Evolutionary conservation across 64 coral and sea anemone genomes (phyloP), one percentile per base, ranked within the genome.

Genomic region (Stichodactyla helianthus): DNA sequence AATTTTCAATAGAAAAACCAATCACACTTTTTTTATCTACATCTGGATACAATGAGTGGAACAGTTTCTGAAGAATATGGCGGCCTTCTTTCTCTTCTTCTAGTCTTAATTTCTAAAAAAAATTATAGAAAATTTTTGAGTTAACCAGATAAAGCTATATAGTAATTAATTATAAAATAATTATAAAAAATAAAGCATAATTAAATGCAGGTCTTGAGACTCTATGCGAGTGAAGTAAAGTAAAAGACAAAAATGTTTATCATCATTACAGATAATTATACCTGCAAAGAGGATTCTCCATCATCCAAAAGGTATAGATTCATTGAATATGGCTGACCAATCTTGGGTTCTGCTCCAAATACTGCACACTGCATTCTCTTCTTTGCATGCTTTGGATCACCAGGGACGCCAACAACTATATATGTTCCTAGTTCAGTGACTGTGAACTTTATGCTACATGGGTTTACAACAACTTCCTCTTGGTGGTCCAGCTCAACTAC

Each of bases 241-340:
- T 3, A 44, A 44, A 44, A 44, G 4, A 35, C 31, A 44, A 44
- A 44, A 44, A 44, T 3, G 4, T 3, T 44, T 3, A 44, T 44
- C 35, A 44, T 44, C 35, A 44, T 44, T 44, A 3, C 4, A 65
- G 18, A 62, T 18, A 11, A 12, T 65, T 87, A 92, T 87, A 92
- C 90, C 90, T 83, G 57, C 19, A 87, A 10, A 19, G 90, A 92
- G 51, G 90, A 59, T 71, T 92, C 90, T 55, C 85, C 79, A 83
- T 92, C 90, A 87, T 92, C 90, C 52, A 92, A 87, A 10, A 92
- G 13, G 20, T 92, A 92, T 7, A 86, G 18, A 9, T 71, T 82
- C 22, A 31, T 77, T 20, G 77, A 56, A 57, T 82, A 86, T 58
- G 63, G 31, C 17, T 63, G 56, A 68, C 79, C 79, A 71, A 71